Base-by-base conservation (phyloP, 2,797 vertebrate genomes). In the Myotis myotis region DNA sequence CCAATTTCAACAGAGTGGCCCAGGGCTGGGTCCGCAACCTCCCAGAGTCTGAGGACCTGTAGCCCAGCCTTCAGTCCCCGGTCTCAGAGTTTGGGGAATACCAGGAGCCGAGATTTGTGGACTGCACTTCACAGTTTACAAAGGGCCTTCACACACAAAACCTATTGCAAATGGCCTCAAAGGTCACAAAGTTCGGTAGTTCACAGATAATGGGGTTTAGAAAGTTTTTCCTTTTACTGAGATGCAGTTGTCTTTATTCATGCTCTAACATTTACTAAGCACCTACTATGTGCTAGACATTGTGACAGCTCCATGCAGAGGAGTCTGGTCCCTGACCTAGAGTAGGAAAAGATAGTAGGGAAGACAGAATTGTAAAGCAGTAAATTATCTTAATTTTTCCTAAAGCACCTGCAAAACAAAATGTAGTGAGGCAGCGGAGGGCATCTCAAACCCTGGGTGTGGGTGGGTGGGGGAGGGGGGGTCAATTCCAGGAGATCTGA, bases 31-130 rank as follows among this genome's bases (percentile, higher is more conserved):
- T 91, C 30, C 95, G 98, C 90, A 98, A 98, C 88, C 97, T 98
- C 81, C 99, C 99, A 0, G 99, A 99, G 96, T 99, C 99, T 0
- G 99, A 98, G 0, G 99, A 99, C 96, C 98, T 99, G 98, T 99
- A 98, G 98, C n/a, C 49, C 0, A 0, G 1, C 0, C 81, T 71
- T 57, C 51, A 49, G 30, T 72, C 53, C 57, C 55, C 25, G n/a
- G 41, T 33, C 64, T 83, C 1, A 5, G 55, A 57, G 60, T 57
- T 44, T 3, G 13, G 38, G 76, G 36, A 81, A 53, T n/a, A 78
- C 66, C 88, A 28, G 44, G 74, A 90, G 44, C 41, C 78, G 81
- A 70, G 79, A 88, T 71, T 71, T 72, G 15, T 15, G 30, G 62
- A 75, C 15, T 15, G 25, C 17, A 51, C 51, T 30, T 86, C 71